These are phyloP conservation scores for Ceratina australensis DNA, from an alignment of 1,140 invertebrate species.

Conservation along the genomic window DNA sequence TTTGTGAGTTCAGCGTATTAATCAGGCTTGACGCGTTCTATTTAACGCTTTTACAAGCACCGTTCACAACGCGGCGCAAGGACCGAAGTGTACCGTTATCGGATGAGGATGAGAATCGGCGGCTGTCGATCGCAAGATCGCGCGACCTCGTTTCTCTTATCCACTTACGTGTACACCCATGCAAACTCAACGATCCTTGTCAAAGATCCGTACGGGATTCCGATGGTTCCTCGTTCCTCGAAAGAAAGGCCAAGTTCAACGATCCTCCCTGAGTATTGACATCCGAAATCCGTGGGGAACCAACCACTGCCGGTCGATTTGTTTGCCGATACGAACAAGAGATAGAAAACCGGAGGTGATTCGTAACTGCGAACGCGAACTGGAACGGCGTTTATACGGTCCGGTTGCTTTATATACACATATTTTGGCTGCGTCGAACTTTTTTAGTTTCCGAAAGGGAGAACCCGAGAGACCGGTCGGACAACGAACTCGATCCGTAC, in stretches of 20 bases:
- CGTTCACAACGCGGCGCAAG: too few relatives aligned
- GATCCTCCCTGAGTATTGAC: background rate
- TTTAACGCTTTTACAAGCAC: too few relatives aligned
- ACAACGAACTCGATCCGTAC: conserved; percentile 74
- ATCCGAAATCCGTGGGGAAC: background rate
- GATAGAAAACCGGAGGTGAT: background rate
- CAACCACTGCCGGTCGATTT: too few relatives aligned
- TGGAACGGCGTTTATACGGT: background rate
- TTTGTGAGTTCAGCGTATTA: too few relatives aligned
- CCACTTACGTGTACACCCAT: conserved; percentile 66
- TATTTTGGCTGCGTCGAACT: background rate
- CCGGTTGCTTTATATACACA: conserved; percentile 11
- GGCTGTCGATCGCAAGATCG: background rate
- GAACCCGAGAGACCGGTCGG: conserved; percentile 54
- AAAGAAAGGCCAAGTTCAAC: too few relatives aligned
- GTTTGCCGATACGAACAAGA: too few relatives aligned
- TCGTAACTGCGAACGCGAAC: background rate
- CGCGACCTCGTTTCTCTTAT: conserved; percentile 21
- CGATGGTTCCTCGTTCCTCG: background rate
- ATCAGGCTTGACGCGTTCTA: too few relatives aligned
- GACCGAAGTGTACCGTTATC: background rate
- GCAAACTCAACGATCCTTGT: conserved; percentile 45
- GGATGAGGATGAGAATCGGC: background rate
- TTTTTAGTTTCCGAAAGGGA: conserved; percentile 27
- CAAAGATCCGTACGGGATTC: background rate